Percentiles rank a stretch among this genome's conserved stretches.
Evolutionary conservation across 1,140 invertebrate genomes (phyloP).

Genomic region (Aethina tumida): DNA sequence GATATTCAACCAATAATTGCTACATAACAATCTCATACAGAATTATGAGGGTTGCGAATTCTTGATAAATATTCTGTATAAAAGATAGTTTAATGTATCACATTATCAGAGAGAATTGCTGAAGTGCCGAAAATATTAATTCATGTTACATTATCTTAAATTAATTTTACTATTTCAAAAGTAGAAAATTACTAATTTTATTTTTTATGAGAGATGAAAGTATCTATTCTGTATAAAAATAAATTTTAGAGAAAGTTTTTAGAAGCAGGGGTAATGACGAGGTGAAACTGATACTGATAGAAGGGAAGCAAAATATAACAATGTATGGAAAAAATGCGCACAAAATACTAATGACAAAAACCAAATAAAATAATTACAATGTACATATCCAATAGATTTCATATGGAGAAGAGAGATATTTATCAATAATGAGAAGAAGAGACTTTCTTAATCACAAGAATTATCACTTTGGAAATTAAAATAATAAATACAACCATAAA

Average conservation of each 20-base stretch:
- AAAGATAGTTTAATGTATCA: no score
- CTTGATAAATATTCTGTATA: no score
- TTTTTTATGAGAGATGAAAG: conserved; percentile 2
- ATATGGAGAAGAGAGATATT: conserved; percentile 1
- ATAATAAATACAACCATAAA: conserved; percentile 4
- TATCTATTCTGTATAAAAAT: background rate
- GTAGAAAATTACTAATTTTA: conserved; percentile 7
- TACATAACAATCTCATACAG: no score
- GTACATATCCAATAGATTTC: background rate
- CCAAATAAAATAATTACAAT: background rate
- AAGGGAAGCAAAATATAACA: background rate
- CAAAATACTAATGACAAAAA: conserved; percentile 2
- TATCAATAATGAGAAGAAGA: no score
- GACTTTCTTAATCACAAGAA: conserved; percentile 4
- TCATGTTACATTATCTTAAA: no score
- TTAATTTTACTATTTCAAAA: no score
- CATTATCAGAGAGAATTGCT: no score
- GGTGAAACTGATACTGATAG: no score
- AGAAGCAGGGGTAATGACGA: conserved; percentile 5
- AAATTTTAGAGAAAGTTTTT: conserved; percentile 3
- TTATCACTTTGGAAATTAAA: conserved; percentile 5
- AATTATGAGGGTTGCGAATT: no score
- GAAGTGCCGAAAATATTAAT: no score
- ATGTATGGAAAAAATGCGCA: conserved; percentile 8
- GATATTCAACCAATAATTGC: no score